phyloP scores from a whole-genome alignment of 1,140 invertebrate genomes.

The Musca vetustissima region DNA sequence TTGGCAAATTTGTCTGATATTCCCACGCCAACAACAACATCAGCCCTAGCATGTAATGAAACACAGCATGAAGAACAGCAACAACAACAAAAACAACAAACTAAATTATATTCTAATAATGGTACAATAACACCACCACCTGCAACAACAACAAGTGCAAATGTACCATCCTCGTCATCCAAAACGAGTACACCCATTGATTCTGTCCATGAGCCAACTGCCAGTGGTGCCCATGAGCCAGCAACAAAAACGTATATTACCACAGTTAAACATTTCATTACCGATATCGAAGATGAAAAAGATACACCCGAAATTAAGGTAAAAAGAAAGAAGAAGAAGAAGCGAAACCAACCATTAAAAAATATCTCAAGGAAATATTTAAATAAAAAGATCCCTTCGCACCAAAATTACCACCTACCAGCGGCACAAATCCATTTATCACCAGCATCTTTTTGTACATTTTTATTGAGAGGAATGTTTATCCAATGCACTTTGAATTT shows the following conservation, averaged over 20 bases:
- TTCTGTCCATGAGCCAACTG: background rate
- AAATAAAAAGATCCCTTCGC: too few species aligned
- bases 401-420: too few species aligned
- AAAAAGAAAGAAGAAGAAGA: too few species aligned
- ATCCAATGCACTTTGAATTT: too few species aligned
- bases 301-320: background rate
- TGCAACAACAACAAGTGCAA: slow-evolving; percentile 14
- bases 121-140: slow-evolving; percentile 16
- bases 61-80: slow-evolving; percentile 24
- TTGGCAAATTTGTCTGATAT: background rate
- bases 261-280: slow-evolving; percentile 6
- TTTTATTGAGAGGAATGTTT: too few species aligned
- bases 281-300: background rate
- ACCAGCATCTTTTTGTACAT: too few species aligned
- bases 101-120: background rate
- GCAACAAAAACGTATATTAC: background rate
- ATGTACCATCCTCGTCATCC: background rate
- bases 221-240: too few species aligned
- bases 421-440: too few species aligned
- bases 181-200: slow-evolving; percentile 14
- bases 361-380: too few species aligned
- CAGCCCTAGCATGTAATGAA: too few species aligned
- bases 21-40: background rate
- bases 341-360: background rate
- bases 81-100: slow-evolving; percentile 29